These are phyloP conservation scores for Chloroclysta siterata DNA, from an alignment of 2,888 invertebrate genomes.

Conservation along the genomic window DNA sequence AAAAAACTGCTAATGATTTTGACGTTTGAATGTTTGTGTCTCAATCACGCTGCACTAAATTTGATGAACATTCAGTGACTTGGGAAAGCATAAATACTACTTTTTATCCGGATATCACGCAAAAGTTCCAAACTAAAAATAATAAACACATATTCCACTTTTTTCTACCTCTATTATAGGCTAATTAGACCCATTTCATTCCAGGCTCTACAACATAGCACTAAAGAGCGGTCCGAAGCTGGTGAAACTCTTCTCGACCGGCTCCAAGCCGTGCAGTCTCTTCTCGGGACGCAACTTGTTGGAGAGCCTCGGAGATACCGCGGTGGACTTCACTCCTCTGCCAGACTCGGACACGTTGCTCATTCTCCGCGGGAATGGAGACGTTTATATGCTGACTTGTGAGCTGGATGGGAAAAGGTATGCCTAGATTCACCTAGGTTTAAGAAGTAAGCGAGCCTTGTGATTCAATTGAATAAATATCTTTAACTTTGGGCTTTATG, in stretches of 20 bases:
- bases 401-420: constrained; percentile 66
- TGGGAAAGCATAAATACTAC: too few relatives aligned
- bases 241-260: constrained; percentile 66
- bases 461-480: background rate
- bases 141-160: too few relatives aligned
- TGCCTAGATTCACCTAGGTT: too few relatives aligned
- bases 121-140: too few relatives aligned
- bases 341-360: constrained; percentile 81
- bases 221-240: constrained; percentile 70
- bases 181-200: constrained; percentile 40
- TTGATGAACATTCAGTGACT: too few relatives aligned
- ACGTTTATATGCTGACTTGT: constrained; percentile 86
- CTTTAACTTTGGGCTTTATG: too few relatives aligned
- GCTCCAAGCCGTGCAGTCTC: constrained; percentile 70
- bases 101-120: too few relatives aligned
- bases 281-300: constrained; percentile 77
- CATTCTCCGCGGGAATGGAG: constrained; percentile 93
- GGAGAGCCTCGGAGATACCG: constrained; percentile 91
- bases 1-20: too few relatives aligned
- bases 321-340: constrained; percentile 91
- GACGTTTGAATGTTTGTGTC: too few relatives aligned
- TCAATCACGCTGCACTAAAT: too few relatives aligned
- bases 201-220: constrained; percentile 79
- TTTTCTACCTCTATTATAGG: too few relatives aligned
- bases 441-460: too few relatives aligned